A percentile compares a stretch with the other conserved stretches of the same genome.
These are phyloP conservation scores for Sminthurinus aureus DNA, from an alignment of 2,888 invertebrate species.

Conservation along the genomic window DNA sequence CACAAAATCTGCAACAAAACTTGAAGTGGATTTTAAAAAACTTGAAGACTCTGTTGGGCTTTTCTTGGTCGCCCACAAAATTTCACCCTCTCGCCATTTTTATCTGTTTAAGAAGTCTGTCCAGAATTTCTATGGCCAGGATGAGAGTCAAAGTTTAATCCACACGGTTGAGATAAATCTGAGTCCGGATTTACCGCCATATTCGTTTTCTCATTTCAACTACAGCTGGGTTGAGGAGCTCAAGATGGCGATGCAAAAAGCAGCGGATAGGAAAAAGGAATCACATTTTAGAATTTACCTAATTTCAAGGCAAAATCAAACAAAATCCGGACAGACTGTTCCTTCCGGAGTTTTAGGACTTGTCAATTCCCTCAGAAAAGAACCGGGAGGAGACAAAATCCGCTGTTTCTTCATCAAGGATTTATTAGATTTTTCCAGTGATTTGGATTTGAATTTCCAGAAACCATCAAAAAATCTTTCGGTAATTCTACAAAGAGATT, in stretches of 20 bases:
- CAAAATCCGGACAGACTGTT: conserved; percentile 81
- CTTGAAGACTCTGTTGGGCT: neutral
- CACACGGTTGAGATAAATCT: conserved; percentile 58
- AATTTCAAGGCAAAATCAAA: conserved; percentile 58
- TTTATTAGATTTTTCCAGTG: conserved; percentile 67
- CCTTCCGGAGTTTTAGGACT: conserved; percentile 71
- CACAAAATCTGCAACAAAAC: too few relatives aligned
- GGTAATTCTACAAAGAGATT: conserved; percentile 24
- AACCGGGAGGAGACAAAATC: conserved; percentile 64
- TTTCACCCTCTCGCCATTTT: neutral
- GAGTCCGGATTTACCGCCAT: conserved; percentile 72
- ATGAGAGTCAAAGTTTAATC: neutral
- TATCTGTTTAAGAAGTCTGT: conserved; percentile 65
- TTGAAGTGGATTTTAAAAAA: too few relatives aligned
- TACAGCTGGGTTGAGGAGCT: conserved; percentile 83
- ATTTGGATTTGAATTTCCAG: neutral
- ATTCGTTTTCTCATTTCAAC: conserved; percentile 60
- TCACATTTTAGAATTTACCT: conserved; percentile 10
- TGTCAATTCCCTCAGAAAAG: conserved; percentile 66
- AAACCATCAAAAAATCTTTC: neutral
- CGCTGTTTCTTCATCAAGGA: conserved; percentile 67
- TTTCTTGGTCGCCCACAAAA: neutral
- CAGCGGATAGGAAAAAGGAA: neutral
- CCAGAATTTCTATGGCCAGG: conserved; percentile 63
- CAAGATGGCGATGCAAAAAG: conserved; percentile 74